Percentiles rank a stretch among this genome's conserved stretches.
Evolutionary conservation across 2,888 invertebrate species (phyloP).

Genomic region (Drosophila lutescens): DNA sequence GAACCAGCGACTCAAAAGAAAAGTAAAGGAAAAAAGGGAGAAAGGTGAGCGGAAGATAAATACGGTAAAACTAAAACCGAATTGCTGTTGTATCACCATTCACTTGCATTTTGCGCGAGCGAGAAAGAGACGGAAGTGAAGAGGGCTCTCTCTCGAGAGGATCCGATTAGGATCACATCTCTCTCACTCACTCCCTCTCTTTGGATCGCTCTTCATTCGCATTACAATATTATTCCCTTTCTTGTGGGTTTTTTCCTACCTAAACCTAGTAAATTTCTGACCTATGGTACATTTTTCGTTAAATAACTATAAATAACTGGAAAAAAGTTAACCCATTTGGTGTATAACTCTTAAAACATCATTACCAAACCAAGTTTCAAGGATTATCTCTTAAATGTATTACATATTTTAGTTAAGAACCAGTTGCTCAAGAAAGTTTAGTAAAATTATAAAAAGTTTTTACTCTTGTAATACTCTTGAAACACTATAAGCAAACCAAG

Average conservation of each 20-base stretch:
- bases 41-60: conserved; percentile 19
- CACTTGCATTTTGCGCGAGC: conserved; percentile 55
- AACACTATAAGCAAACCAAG: too few relatives aligned
- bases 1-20: not conserved
- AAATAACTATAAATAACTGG: too few relatives aligned
- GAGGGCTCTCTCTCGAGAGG: conserved; percentile 7
- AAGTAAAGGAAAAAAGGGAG: conserved; percentile 9
- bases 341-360: too few relatives aligned
- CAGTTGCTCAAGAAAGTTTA: too few relatives aligned
- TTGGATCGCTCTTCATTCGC: not conserved
- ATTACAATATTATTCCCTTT: conserved; percentile 22
- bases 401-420: too few relatives aligned
- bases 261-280: conserved; percentile 3
- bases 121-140: conserved; percentile 12
- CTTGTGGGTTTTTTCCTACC: conserved; percentile 24
- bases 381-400: too few relatives aligned
- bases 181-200: conserved; percentile 8
- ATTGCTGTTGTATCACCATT: conserved; percentile 43
- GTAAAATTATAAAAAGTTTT: too few relatives aligned
- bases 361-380: too few relatives aligned
- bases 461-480: too few relatives aligned
- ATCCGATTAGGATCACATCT: conserved; percentile 6
- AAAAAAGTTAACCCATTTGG: too few relatives aligned
- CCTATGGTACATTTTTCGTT: not conserved
- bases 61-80: conserved; percentile 31